phyloP scores from a whole-genome alignment of 2,888 invertebrate genomes.

The Netelia melanura region DNA sequence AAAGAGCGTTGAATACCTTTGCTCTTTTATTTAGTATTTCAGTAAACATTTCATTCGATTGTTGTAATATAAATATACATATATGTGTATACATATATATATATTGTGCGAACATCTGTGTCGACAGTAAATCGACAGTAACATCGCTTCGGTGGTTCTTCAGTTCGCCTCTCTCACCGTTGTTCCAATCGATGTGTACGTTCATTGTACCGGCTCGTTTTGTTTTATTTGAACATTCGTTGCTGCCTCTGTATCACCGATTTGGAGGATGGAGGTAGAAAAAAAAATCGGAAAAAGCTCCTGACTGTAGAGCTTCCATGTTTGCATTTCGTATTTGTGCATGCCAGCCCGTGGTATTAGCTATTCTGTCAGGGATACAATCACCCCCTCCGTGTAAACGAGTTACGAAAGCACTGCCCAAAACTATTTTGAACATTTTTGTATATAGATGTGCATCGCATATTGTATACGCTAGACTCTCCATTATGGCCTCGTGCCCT shows the following conservation, averaged over 20 bases:
- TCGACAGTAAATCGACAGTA: slow-evolving; percentile 23
- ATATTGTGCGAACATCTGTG: neutral
- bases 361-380: slow-evolving; percentile 35
- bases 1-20: slow-evolving; percentile 30
- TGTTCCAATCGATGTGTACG: slow-evolving; percentile 29
- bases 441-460: neutral
- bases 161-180: slow-evolving; percentile 4
- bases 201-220: slow-evolving; percentile 20
- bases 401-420: slow-evolving; percentile 26
- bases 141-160: neutral
- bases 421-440: neutral
- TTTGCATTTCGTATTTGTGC: slow-evolving; percentile 49
- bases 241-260: slow-evolving; percentile 33
- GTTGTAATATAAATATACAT: neutral
- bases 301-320: slow-evolving; percentile 38
- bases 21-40: slow-evolving; percentile 44
- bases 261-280: neutral
- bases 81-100: neutral
- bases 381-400: slow-evolving; percentile 28
- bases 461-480: neutral
- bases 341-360: slow-evolving; percentile 31
- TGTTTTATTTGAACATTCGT: slow-evolving; percentile 37
- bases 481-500: neutral
- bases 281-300: slow-evolving; percentile 22
- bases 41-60: slow-evolving; percentile 38